Base-by-base conservation (phyloP, 2,797 vertebrate species). In the Staurois parvus region DNA sequence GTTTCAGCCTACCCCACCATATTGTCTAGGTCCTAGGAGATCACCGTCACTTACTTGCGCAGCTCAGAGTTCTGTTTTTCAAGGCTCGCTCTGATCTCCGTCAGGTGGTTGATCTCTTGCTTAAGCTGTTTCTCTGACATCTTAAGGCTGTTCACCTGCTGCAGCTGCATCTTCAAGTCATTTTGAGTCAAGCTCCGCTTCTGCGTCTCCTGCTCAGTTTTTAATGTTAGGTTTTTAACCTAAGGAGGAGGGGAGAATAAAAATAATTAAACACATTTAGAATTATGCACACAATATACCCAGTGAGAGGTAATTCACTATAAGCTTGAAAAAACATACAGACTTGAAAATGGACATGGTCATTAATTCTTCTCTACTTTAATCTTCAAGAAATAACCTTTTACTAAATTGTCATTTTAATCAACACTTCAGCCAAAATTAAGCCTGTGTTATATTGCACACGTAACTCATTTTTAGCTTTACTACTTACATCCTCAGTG, bases 61-160 rank as follows among this genome's bases (percentile, higher is more conserved):
- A 99, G 96, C 90, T 99, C 98, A 8, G 95, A 93, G 90, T 98
- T 99, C 92, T 99, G 98, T 83, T 99, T 99, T 91, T 99, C 98
- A 91, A 99, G 91, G 88, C 94, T 99, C 88, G 95, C 94, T 92
- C 96, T 98, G 81, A 99, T 98, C 91, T 99, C 98, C 88, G 97
- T 91, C 90, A 99, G 95, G 91, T 99, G 98, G 88, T 99, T 99
- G 30, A 95, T 97, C 89, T 99, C 98, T 90, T 99, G 98, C 81
- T 99, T 99, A 66, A 99, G 93, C 85, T 99, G 98, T 85, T 99
- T 99, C 92, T 99, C 98, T 0, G 97, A 98, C 89, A 97, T 96
- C 88, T 92, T 95, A 91, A 99, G 91, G 17, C 94, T 90, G 84
- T 95, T 99, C 79, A 99, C 96, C 90, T 99, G 98, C 90, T 99